Evolutionary conservation across 2,113 vertebrate species (phyloP).

Genomic region (Passer montanus): DNA sequence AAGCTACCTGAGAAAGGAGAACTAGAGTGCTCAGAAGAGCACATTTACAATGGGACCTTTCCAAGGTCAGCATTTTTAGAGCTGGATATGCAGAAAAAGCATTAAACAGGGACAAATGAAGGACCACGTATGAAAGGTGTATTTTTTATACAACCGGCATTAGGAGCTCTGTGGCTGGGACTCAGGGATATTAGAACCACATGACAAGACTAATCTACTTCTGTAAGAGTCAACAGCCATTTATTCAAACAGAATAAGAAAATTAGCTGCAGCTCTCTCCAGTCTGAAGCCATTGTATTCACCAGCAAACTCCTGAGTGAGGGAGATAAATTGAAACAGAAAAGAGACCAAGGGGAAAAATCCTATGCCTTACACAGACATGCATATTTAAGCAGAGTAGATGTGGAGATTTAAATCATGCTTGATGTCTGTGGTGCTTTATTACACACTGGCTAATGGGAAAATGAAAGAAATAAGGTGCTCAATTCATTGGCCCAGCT

Average conservation of each 20-base stretch:
- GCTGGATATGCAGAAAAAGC: background rate
- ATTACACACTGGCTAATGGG: background rate
- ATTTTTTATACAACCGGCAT: background rate
- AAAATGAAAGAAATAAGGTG: constrained; percentile 30
- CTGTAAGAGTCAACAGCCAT: constrained; percentile 9
- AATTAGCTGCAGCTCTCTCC: background rate
- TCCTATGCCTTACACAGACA: background rate
- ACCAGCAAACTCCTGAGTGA: background rate
- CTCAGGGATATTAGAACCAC: constrained; percentile 39
- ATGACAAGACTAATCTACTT: constrained; percentile 25
- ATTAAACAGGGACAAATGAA: background rate
- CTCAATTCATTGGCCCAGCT: background rate
- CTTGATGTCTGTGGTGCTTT: background rate
- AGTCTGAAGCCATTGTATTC: background rate
- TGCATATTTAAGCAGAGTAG: background rate
- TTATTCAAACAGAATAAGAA: constrained; percentile 20
- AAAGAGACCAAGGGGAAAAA: background rate
- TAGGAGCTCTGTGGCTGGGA: constrained; percentile 1
- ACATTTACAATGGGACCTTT: background rate
- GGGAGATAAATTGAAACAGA: constrained; percentile 23
- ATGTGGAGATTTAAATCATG: background rate
- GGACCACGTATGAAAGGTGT: background rate
- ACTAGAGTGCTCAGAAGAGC: background rate
- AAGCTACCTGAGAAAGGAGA: background rate
- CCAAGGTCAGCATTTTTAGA: background rate